Evolutionary conservation across 2,797 vertebrate genomes (phyloP).

Genomic region (Xiphophorus birchmanni): DNA sequence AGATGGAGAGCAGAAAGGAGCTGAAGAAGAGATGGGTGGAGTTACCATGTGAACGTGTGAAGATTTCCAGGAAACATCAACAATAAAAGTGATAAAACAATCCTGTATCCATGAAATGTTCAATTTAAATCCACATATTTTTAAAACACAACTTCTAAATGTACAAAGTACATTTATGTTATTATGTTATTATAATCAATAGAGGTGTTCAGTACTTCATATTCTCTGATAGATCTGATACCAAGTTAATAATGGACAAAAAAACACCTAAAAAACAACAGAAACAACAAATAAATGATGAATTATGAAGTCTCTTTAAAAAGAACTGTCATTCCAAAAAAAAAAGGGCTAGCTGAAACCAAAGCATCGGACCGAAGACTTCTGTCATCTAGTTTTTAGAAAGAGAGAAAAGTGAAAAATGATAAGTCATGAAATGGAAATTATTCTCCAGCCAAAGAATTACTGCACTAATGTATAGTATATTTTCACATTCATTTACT

Average conservation of each 20-base stretch:
- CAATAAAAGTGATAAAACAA: not conserved
- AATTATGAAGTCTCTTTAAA: too few species aligned
- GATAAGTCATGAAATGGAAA: too few species aligned
- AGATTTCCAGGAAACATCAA: not conserved
- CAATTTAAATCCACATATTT: not conserved
- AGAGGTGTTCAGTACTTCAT: not conserved
- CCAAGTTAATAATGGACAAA: not conserved
- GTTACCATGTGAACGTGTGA: not conserved
- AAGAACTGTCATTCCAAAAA: too few species aligned
- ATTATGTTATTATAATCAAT: not conserved
- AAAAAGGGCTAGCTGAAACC: too few species aligned
- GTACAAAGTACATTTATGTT: not conserved
- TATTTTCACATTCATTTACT: slow-evolving; percentile 37
- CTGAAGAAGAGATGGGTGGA: not conserved
- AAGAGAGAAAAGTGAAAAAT: too few species aligned
- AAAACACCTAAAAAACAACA: too few species aligned
- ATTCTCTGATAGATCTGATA: not conserved
- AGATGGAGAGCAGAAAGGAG: slow-evolving; percentile 4
- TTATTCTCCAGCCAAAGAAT: slow-evolving; percentile 39
- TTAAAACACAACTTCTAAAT: not conserved
- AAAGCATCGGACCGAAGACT: too few species aligned
- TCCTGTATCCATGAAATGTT: not conserved
- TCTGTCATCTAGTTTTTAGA: too few species aligned
- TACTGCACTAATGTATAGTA: slow-evolving; percentile 20
- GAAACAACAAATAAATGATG: too few species aligned